Base-by-base conservation (phyloP, 1,140 invertebrate genomes). In the Trinorchestia longiramus region DNA sequence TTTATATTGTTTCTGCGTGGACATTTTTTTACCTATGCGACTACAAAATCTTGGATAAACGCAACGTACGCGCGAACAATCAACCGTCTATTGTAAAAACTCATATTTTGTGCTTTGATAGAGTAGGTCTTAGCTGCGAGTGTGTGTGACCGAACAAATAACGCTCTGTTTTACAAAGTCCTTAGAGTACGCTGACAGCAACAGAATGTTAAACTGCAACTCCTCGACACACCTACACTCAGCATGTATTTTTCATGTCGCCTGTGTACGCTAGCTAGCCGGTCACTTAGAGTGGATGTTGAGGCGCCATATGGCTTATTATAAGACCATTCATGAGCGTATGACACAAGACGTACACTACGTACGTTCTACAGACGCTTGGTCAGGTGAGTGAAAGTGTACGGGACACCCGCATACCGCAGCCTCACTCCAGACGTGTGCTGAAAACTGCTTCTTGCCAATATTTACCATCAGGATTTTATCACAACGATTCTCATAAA, bases 311-410 rank as follows among this genome's bases (percentile, higher is more conserved):
- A 90, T 90, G 88, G 88, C 43, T 4, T 90, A 42, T 90, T 90
- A 90, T 43, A 43, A 90, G 88, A 90, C 88, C 88, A 90, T 90
- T 90, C 88, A 90, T 90, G 43, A 90, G 88, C 88, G 43, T 43
- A 90, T 90, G 88, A 90, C 88, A 90, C 88, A 90, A 90, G 41
- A 43, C 88, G 87, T 36, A 90, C 43, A 90, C 88, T 8, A 17
- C 88, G 88, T 42, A 90, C 43, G 36, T 36, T 8, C 41, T 4
- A 42, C 41, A 90, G 88, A 90, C 41, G 88, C n/a, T 77, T 36
- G 41, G 41, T 42, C 36, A 42, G 43, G 42, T 28, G 43, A 90
- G 88, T 90, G 88, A 90, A 90, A 90, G 88, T 90, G 88, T 41
- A 42, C 88, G 88, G n/a, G 88, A 41, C 88, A 90, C 88, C 43